Evolutionary conservation across 2,113 vertebrate species (phyloP).

Genomic region (Vulpes ferrilata): DNA sequence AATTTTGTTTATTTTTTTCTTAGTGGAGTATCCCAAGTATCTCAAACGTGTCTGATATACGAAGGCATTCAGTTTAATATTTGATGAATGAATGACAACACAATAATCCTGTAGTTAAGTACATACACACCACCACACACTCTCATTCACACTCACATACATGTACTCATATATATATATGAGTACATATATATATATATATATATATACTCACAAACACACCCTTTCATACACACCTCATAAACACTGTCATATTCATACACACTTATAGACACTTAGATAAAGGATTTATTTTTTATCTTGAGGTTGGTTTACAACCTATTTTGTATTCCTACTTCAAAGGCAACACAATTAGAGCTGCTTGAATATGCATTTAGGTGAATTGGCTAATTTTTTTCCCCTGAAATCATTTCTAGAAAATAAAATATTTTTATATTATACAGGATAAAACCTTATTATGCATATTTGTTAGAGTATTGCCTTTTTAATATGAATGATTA

Average conservation of each 20-base stretch:
- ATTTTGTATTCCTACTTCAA: background rate
- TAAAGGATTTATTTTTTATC: slow-evolving; percentile 12
- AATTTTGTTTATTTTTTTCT: background rate
- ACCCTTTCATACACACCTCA: background rate
- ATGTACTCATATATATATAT: background rate
- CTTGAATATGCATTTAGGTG: background rate
- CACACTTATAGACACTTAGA: background rate
- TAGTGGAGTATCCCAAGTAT: background rate
- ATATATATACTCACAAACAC: background rate
- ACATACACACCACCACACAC: background rate
- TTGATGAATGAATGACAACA: background rate
- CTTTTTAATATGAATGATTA: background rate
- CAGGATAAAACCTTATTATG: background rate
- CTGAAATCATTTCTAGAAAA: background rate
- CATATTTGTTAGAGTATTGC: background rate
- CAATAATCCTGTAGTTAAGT: background rate
- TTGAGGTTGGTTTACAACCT: background rate
- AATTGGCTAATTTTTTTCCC: background rate
- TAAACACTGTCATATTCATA: background rate
- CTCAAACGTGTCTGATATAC: background rate
- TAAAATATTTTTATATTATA: background rate
- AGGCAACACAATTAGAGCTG: background rate
- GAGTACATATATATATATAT: no score
- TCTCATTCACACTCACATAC: background rate
- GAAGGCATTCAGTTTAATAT: background rate